Evolutionary conservation across 2,113 vertebrate species (phyloP).

Genomic region (Halichoeres trimaculatus): DNA sequence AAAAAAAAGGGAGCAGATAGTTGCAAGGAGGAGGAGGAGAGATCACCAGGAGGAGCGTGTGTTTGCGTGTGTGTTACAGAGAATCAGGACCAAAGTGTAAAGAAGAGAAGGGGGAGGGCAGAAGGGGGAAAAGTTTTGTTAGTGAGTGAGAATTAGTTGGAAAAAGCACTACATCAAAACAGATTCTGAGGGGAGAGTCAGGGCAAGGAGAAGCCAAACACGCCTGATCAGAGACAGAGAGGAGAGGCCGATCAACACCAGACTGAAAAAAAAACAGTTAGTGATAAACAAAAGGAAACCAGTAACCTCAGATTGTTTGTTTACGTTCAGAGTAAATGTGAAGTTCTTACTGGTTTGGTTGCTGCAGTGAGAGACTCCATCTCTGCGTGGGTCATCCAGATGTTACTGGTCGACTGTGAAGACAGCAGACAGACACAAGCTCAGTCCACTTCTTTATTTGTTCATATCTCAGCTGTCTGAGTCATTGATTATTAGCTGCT

Average conservation of each 20-base stretch:
- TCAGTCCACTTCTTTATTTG: neutral
- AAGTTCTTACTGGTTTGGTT: slow-evolving; percentile 89
- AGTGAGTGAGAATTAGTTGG: slow-evolving; percentile 85
- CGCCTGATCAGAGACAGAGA: slow-evolving; percentile 83
- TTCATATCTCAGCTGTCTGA: too few species aligned
- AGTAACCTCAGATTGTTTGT: neutral
- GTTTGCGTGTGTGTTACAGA: slow-evolving; percentile 51
- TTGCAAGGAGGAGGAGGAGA: slow-evolving; percentile 75
- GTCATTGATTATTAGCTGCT: too few species aligned
- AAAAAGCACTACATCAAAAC: slow-evolving; percentile 77
- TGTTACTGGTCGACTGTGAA: slow-evolving; percentile 91
- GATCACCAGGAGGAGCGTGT: slow-evolving; percentile 42
- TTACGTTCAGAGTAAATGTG: neutral
- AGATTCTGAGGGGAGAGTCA: slow-evolving; percentile 78
- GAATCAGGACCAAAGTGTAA: slow-evolving; percentile 46
- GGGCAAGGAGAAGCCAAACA: slow-evolving; percentile 78
- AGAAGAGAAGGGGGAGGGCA: slow-evolving; percentile 62
- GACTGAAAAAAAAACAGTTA: neutral
- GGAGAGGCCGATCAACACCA: slow-evolving; percentile 55
- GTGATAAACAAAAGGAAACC: neutral
- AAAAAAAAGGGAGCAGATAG: slow-evolving; percentile 57
- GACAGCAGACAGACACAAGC: slow-evolving; percentile 16
- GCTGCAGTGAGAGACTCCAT: slow-evolving; percentile 93
- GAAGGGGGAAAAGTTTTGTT: slow-evolving; percentile 82
- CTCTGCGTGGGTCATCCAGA: slow-evolving; percentile 97